Percentiles rank a stretch among this genome's conserved stretches.
These are phyloP conservation scores for Pseudopleuronectes americanus DNA, from an alignment of 2,797 vertebrate species.

Conservation along the genomic window DNA sequence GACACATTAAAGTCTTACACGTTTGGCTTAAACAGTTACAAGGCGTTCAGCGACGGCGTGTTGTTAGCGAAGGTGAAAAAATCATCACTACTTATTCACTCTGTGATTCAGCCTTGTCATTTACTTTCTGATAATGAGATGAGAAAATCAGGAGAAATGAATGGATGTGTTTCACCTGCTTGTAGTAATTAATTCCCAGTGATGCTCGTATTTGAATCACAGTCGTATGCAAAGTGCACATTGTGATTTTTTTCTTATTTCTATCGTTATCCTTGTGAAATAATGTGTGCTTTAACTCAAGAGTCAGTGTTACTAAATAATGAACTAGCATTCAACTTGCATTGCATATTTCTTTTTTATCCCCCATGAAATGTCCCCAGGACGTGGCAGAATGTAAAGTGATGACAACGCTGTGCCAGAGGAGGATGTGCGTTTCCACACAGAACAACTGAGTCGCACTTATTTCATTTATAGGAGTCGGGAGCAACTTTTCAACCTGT, in stretches of 20 bases:
- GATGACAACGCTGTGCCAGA: constrained; percentile 74
- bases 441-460: constrained; percentile 55
- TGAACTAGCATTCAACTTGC: constrained; percentile 74
- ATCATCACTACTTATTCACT: constrained; percentile 1
- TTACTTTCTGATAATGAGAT: constrained; percentile 31
- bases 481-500: constrained; percentile 53
- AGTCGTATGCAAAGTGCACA: constrained; percentile 55
- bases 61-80: constrained; percentile 1
- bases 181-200: constrained; percentile 41
- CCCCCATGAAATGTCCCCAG: constrained; percentile 66
- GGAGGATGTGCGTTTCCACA: constrained; percentile 50
- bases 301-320: constrained; percentile 77
- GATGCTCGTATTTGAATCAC: constrained; percentile 39
- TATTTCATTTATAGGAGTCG: constrained; percentile 56
- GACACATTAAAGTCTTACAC: constrained; percentile 29
- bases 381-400: constrained; percentile 74
- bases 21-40: constrained; percentile 26
- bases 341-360: constrained; percentile 79
- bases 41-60: constrained; percentile 8
- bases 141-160: constrained; percentile 15
- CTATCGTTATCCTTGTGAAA: constrained; percentile 45
- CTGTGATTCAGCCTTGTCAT: neutral
- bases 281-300: constrained; percentile 64
- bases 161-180: constrained; percentile 8
- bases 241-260: constrained; percentile 30